Conservation (phyloP, 2,888 invertebrate genomes). For the Melanostoma scalare region DNA sequence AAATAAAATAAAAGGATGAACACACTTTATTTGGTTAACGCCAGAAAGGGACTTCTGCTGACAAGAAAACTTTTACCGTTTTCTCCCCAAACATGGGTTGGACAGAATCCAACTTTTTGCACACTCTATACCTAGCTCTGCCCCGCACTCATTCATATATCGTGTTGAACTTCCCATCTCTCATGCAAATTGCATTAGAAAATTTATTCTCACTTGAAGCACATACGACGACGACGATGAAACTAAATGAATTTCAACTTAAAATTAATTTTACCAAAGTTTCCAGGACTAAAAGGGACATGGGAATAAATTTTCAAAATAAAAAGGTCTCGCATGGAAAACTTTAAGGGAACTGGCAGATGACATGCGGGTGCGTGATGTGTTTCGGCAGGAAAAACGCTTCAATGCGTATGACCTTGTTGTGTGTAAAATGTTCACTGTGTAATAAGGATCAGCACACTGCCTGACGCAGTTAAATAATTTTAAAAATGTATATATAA, state of each 20-base stretch:
- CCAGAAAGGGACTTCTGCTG: conserved; percentile 20
- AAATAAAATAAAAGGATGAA: conserved; percentile 39
- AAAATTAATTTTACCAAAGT: conserved; percentile 77
- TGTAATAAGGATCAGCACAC: conserved; percentile 55
- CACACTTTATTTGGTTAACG: conserved; percentile 18
- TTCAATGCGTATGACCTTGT: conserved; percentile 63
- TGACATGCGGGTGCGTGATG: conserved; percentile 28
- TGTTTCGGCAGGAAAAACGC: conserved; percentile 16
- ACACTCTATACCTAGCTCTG: neutral
- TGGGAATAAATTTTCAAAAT: conserved; percentile 29
- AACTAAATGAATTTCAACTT: conserved; percentile 77
- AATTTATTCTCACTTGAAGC: conserved; percentile 68
- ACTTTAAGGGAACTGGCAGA: conserved; percentile 46
- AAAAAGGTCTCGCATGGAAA: conserved; percentile 36
- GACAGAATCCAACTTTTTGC: conserved; percentile 56
- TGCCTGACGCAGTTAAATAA: conserved; percentile 48
- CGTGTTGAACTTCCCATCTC: conserved; percentile 52
- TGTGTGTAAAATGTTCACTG: conserved; percentile 63
- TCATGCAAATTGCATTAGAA: conserved; percentile 72
- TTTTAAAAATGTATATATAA: conserved; percentile 62
- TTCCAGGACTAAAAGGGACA: conserved; percentile 51
- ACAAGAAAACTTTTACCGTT: conserved; percentile 51
- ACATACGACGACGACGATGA: conserved; percentile 37
- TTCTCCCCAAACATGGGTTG: conserved; percentile 50
- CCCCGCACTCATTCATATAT: neutral